Evolutionary conservation across 2,888 invertebrate genomes (phyloP).

Genomic region (Hipparchia sbordonii): DNA sequence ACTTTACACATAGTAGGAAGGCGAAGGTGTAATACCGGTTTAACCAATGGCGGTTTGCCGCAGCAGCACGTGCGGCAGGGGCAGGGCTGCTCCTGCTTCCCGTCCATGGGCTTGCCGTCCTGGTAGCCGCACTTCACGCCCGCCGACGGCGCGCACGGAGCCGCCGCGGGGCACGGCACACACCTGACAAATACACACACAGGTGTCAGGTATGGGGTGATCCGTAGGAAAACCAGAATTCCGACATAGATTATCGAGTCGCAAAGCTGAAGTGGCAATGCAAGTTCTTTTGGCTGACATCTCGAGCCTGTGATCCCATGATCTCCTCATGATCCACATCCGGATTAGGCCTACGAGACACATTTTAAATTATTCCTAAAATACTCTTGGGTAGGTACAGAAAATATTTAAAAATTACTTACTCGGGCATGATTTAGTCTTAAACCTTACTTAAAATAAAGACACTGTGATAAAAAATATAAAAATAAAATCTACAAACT

Average conservation of each 20-base stretch:
- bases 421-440: conserved; percentile 75
- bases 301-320: no score
- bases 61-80: conserved; percentile 70
- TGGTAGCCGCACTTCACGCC: conserved; percentile 64
- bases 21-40: conserved; percentile 54
- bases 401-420: conserved; percentile 48
- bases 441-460: conserved; percentile 47
- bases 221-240: no score
- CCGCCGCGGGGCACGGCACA: conserved; percentile 65
- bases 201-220: no score
- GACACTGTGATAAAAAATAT: conserved; percentile 57
- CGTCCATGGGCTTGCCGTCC: conserved; percentile 59
- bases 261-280: no score
- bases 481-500: conserved; percentile 62
- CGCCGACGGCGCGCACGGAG: conserved; percentile 62
- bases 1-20: neutral
- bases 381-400: neutral
- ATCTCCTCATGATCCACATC: no score
- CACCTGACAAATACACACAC: conserved; percentile 50
- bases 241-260: no score
- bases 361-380: no score
- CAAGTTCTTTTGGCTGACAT: no score
- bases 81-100: conserved; percentile 61
- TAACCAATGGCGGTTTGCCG: conserved; percentile 60
- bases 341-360: no score